Base-by-base conservation (phyloP, 23 tunicate genomes). In the Diplosoma virens region DNA sequence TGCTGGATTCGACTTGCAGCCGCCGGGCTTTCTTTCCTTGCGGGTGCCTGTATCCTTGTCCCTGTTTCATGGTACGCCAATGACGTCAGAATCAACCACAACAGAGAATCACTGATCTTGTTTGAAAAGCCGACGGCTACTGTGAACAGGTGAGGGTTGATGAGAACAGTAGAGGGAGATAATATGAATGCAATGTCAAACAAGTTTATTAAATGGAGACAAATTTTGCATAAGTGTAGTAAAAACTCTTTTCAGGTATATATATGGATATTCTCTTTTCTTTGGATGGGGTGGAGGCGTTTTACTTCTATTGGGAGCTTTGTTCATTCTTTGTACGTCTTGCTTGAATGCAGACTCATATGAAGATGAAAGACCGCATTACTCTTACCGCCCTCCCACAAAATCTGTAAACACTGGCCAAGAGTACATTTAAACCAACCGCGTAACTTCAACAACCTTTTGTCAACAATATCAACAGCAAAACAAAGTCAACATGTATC, bases 51-150 rank as follows among this genome's bases (percentile, higher is more conserved):
- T 21, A 65, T 87, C 33, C 25, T 87, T 22, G 86, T 80, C 0
- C 78, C 86, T 9, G 86, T 71, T 24, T 87, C 93, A 18, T 87
- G 93, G 93, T 87, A 74, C 65, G 93, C 82, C 11, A 87, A 80
- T 31, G 71, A 87, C 68, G 30, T 87, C 27, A 34, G 84, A 32
- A 68, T 79, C 33, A 55, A 81, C n/a, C 84, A 87, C 70, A 77
- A 87, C 16, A 66, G 80, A n/a, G n/a, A n/a, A n/a, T n/a, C n/a
- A n/a, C n/a, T n/a, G n/a, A n/a, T n/a, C n/a, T n/a, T n/a, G n/a
- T n/a, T n/a, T n/a, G n/a, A n/a, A n/a, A n/a, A n/a, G n/a, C n/a
- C n/a, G n/a, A n/a, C n/a, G n/a, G n/a, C n/a, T n/a, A n/a, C n/a
- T n/a, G n/a, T n/a, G n/a, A n/a, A n/a, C n/a, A n/a, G n/a, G n/a